Percentiles rank a stretch among this genome's conserved stretches.
Evolutionary conservation across 2,888 invertebrate genomes (phyloP).

Genomic region (Xestia xanthographa): DNA sequence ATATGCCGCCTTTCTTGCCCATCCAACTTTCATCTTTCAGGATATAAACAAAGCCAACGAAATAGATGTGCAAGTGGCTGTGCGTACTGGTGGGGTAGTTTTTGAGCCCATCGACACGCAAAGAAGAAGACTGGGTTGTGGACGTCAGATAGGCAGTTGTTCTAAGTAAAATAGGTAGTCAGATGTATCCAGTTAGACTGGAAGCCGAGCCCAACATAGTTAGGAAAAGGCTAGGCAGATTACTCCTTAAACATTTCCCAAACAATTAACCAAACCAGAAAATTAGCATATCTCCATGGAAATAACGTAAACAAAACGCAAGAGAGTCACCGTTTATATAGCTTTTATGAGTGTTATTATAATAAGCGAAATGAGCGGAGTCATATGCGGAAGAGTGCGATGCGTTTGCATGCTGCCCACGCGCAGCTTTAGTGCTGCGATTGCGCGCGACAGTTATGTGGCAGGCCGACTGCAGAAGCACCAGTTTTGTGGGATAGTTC

Average conservation of each 20-base stretch:
- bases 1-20: too few relatives aligned
- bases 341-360: slow-evolving; percentile 70
- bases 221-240: background rate
- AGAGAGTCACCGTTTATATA: slow-evolving; percentile 62
- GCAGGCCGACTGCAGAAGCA: slow-evolving; percentile 47
- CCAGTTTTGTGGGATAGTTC: slow-evolving; percentile 20
- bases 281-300: slow-evolving; percentile 21
- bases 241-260: background rate
- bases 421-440: slow-evolving; percentile 58
- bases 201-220: too few relatives aligned
- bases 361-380: slow-evolving; percentile 66
- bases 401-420: slow-evolving; percentile 67
- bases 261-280: slow-evolving; percentile 20
- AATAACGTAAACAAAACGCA: slow-evolving; percentile 51
- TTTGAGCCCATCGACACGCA: too few relatives aligned
- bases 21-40: too few relatives aligned
- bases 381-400: slow-evolving; percentile 71
- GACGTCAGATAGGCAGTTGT: background rate
- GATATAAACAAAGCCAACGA: too few relatives aligned
- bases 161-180: background rate
- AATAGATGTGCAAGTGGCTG: too few relatives aligned
- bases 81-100: too few relatives aligned
- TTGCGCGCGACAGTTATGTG: slow-evolving; percentile 29
- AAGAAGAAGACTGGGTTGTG: too few relatives aligned
- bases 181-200: background rate